Percentiles rank a stretch among this genome's conserved stretches.
These are phyloP conservation scores for Trichopria drosophilae DNA, from an alignment of 2,888 invertebrate genomes.

Conservation along the genomic window DNA sequence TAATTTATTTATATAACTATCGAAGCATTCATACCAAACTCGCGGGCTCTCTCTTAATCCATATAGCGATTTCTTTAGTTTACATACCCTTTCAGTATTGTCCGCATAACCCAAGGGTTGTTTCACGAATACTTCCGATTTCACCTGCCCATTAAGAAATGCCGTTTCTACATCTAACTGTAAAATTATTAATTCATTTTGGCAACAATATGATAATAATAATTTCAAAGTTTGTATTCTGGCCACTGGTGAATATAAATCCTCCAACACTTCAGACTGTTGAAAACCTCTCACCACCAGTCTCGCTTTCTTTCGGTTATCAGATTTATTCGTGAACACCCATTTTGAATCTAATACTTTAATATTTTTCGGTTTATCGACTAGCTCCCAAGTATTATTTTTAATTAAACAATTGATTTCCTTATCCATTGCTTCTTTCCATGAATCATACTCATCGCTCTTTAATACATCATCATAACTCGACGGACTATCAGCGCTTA, in stretches of 20 bases:
- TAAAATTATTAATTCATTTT: conserved; percentile 9
- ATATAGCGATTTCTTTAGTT: conserved; percentile 11
- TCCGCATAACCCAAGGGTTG: conserved; percentile 17
- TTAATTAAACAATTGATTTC: conserved; percentile 29
- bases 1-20: conserved; percentile 9
- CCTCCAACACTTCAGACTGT: conserved; percentile 26
- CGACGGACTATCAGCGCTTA: conserved; percentile 20
- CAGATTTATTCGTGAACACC: conserved; percentile 16
- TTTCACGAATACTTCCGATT: conserved; percentile 16
- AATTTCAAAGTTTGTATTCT: conserved; percentile 29
- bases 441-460: conserved; percentile 6
- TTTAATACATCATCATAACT: conserved; percentile 20
- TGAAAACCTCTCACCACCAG: conserved; percentile 32
- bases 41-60: conserved; percentile 17
- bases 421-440: conserved; percentile 1
- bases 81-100: conserved; percentile 2
- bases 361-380: conserved; percentile 21
- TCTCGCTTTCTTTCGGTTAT: conserved; percentile 26
- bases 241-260: conserved; percentile 31
- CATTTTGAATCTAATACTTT: conserved; percentile 30
- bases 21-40: conserved; percentile 23
- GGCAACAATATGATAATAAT: conserved; percentile 23
- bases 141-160: conserved; percentile 16
- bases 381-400: conserved; percentile 31
- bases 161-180: conserved; percentile 17